Base-by-base conservation (phyloP, 2,113 vertebrate species). In the Indicator maculatus region DNA sequence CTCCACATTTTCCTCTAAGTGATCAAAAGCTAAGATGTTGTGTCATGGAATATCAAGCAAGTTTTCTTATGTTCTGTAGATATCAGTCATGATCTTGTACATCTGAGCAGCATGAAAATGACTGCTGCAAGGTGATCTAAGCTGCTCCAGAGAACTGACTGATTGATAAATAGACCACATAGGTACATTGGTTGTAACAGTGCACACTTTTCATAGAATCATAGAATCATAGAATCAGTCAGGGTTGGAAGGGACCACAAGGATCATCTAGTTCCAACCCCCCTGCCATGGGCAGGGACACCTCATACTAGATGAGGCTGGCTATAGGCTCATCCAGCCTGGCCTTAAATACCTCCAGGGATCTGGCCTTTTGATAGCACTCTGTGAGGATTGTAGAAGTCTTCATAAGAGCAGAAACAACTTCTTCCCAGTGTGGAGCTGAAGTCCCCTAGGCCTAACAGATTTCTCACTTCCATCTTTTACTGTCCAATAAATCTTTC, bases 11-110 rank as follows among this genome's bases (percentile, higher is more conserved):
- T 86, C 31, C 45, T 95, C 59, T 56, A 39, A 90, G 72, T 38
- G 83, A 95, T 93, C 78, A 88, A 93, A 95, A 93, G 45, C 58
- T 59, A 70, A 69, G 75, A 65, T 93, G 45, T 60, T 71, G 61
- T 95, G 88, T 55, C 85, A 41, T 23, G 30, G 75, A 86, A 61
- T 38, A 88, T 21, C 58, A 88, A 85, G 64, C 2, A 39, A 33
- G 53, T 86, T 88, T 78, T 31, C 64, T 90, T 79, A 7, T 8
- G 12, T 78, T 95, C 67, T 80, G 66, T 36, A 56, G 65, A 16
- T 65, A 90, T 67, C 86, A 71, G 30, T 70, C 58, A 73, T 73
- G n/a, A 78, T 61, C 58, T 64, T 7, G 0, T n/a, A 60, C 8
- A 1, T 45, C 47, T 76, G 27, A 84, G 88, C 85, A 92, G 77